A percentile compares a stretch with the other conserved stretches of the same genome.
These are phyloP conservation scores for Acanthosoma haemorrhoidale DNA, from an alignment of 2,888 invertebrate genomes.

Conservation along the genomic window DNA sequence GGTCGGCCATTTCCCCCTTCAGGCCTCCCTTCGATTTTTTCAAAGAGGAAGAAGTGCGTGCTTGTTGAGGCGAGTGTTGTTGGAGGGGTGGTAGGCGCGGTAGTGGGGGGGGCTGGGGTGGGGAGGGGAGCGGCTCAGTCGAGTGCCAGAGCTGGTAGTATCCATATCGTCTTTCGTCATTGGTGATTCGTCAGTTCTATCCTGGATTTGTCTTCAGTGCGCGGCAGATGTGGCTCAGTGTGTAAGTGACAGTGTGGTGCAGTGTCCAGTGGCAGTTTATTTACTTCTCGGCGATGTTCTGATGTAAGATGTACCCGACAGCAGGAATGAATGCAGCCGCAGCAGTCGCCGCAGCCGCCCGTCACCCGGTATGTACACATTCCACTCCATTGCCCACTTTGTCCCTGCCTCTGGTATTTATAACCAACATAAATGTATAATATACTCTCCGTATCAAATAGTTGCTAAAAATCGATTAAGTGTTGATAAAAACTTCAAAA, in stretches of 20 bases:
- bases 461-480: too few relatives aligned
- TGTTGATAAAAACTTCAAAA: too few relatives aligned
- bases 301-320: constrained; percentile 69
- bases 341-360: constrained; percentile 74
- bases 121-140: constrained; percentile 35
- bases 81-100: constrained; percentile 22
- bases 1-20: constrained; percentile 45
- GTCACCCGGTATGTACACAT: constrained; percentile 71
- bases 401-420: not conserved
- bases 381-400: too few relatives aligned
- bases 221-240: constrained; percentile 40
- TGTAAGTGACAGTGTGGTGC: constrained; percentile 16
- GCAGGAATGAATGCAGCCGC: constrained; percentile 83
- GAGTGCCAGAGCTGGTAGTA: too few relatives aligned
- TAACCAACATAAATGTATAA: too few relatives aligned
- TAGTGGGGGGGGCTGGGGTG: constrained; percentile 26
- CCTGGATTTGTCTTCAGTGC: constrained; percentile 42
- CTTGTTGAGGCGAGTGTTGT: constrained; percentile 34
- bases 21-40: constrained; percentile 43
- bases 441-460: too few relatives aligned
- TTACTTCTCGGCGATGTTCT: constrained; percentile 42
- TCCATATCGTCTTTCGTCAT: too few relatives aligned
- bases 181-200: constrained; percentile 18
- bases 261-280: constrained; percentile 6
- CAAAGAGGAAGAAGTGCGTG: constrained; percentile 34